Evolutionary conservation across 2,797 vertebrate genomes (phyloP).

Genomic region (Coluber constrictor): DNA sequence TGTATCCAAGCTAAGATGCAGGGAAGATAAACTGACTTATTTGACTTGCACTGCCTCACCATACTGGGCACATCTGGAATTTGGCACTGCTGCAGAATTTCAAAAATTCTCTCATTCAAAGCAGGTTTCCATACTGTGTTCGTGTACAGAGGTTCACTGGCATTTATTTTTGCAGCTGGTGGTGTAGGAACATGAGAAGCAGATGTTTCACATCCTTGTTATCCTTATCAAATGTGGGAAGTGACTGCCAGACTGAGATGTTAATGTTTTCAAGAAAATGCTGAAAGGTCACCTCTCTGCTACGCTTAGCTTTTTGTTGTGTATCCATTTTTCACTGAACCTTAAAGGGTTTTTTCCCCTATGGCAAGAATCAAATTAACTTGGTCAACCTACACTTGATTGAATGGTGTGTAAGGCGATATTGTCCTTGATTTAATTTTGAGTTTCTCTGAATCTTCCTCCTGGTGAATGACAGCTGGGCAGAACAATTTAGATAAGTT

Average conservation of each 20-base stretch:
- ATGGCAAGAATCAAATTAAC: conserved; percentile 44
- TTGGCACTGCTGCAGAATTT: not conserved
- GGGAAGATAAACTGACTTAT: not conserved
- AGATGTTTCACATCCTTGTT: not conserved
- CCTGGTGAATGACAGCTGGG: conserved; percentile 16
- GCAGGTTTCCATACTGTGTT: not conserved
- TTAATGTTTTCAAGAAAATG: conserved; percentile 13
- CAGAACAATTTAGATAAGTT: conserved; percentile 7
- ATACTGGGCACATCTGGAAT: not conserved
- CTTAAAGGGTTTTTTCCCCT: not conserved
- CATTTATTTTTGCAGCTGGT: not conserved
- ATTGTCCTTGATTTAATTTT: conserved; percentile 41
- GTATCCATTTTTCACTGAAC: conserved; percentile 43
- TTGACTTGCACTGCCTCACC: not conserved
- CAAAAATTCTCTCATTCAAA: not conserved
- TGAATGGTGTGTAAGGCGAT: conserved; percentile 45
- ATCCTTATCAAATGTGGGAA: not conserved
- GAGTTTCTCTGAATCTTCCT: conserved; percentile 31
- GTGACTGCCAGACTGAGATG: not conserved
- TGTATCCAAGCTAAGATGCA: not conserved
- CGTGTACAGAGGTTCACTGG: not conserved
- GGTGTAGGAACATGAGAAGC: not conserved
- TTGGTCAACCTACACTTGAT: conserved; percentile 49
- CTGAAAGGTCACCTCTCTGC: conserved; percentile 33
- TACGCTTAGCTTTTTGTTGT: conserved; percentile 38